Evolutionary conservation across 2,888 invertebrate genomes (phyloP).

Genomic region (Drosophila buzzatii): DNA sequence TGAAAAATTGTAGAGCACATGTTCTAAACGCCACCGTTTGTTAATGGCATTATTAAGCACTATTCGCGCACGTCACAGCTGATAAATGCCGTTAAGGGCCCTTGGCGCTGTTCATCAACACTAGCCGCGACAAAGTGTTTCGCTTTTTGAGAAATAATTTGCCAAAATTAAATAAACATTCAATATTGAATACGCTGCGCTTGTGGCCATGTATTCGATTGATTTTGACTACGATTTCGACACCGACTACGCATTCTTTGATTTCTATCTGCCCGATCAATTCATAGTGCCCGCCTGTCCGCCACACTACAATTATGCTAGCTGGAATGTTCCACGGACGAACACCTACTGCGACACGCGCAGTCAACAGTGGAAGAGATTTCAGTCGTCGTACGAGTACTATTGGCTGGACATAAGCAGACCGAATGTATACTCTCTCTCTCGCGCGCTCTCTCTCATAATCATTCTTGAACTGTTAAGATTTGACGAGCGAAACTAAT

Average conservation of each 20-base stretch:
- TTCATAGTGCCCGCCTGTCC: constrained; percentile 46
- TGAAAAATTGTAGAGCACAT: not conserved
- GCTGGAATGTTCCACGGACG: not conserved
- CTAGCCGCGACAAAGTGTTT: constrained; percentile 1
- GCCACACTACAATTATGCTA: not conserved
- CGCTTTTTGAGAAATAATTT: not conserved
- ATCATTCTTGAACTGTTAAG: too few species aligned
- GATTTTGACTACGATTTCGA: constrained; percentile 28
- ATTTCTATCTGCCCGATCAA: constrained; percentile 18
- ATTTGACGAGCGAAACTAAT: not conserved
- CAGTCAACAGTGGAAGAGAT: not conserved
- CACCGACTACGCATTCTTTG: constrained; percentile 14
- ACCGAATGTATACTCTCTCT: constrained; percentile 21
- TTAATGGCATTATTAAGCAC: constrained; percentile 32
- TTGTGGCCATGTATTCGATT: constrained; percentile 15
- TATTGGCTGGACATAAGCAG: constrained; percentile 35
- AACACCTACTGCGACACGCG: not conserved
- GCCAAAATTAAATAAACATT: not conserved
- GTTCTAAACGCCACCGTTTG: constrained; percentile 37
- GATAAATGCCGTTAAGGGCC: constrained; percentile 54
- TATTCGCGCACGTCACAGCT: constrained; percentile 34
- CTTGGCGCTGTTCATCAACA: not conserved
- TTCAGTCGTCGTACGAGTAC: constrained; percentile 1
- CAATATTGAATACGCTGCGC: not conserved
- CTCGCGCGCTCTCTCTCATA: not conserved